Percentiles rank a stretch among this genome's conserved stretches.
These are phyloP conservation scores for Chloroceryle amazona DNA, from an alignment of 2,797 vertebrate species.

Conservation along the genomic window DNA sequence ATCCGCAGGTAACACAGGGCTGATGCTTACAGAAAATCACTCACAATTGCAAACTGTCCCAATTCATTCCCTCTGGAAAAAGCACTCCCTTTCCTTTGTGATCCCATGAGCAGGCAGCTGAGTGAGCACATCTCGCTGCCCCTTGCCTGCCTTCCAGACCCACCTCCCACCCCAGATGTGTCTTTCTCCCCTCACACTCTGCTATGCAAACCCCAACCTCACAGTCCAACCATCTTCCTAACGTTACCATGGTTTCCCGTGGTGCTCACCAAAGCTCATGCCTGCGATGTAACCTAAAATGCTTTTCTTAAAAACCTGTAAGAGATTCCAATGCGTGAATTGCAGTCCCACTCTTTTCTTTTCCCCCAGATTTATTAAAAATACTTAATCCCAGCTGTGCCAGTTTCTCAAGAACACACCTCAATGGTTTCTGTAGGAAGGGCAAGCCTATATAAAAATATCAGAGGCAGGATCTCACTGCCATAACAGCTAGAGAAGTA, in stretches of 20 bases:
- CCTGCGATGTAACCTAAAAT: background rate
- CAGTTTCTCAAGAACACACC: background rate
- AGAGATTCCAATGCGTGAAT: background rate
- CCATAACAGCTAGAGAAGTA: background rate
- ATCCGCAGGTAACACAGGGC: background rate
- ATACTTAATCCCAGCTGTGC: background rate
- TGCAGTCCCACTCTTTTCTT: background rate
- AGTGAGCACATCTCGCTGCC: background rate
- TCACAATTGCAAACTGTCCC: background rate
- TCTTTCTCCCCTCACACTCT: background rate
- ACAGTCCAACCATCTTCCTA: background rate
- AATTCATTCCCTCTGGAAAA: background rate
- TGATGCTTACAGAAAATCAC: background rate
- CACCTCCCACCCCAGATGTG: fast-evolving
- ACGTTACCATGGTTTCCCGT: constrained; percentile 36
- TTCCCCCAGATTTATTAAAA: background rate
- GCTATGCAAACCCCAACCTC: background rate
- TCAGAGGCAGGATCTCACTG: background rate
- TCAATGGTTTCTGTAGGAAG: background rate
- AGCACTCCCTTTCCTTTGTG: background rate
- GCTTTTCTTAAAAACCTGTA: background rate
- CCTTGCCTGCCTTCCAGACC: background rate
- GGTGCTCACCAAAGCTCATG: background rate
- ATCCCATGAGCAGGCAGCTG: fast-evolving
- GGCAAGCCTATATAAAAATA: background rate